Evolutionary conservation across 2,888 invertebrate species (phyloP), one percentile per base, ranked within the genome.

Genomic region (Epirrhoe tristata): DNA sequence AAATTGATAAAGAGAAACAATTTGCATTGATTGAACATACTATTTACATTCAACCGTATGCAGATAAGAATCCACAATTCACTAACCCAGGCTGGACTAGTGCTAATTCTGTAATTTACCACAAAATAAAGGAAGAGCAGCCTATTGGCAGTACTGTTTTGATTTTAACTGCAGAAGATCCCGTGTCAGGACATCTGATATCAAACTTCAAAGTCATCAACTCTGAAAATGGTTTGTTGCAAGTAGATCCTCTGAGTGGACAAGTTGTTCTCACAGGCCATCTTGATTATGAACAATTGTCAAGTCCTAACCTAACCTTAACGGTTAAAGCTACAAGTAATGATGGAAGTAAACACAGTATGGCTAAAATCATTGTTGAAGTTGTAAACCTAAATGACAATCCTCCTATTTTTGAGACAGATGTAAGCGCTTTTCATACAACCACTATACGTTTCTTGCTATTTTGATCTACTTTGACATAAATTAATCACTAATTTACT

Each of bases 331-430:
- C 95, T 0, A 93, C 90, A 0, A 93, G 92, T 67, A 91, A 90
- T 66, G 93, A 93, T 73, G 91, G 90, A 1, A 92, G 86, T 71
- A 94, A 95, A 68, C 94, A 94, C 80, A 95, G 95, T 51, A 94
- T 95, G 59, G 96, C 96, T 0, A 95, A 95, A 70, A 94, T 97
- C 0, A 94, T 95, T 51, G 94, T 97, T 31, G 95, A 95, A 71
- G 95, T 97, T 0, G 93, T 95, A 58, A 97, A 97, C 81, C 94
- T 96, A 0, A 97, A 97, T 80, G 97, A 97, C 78, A 97, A 97
- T 82, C 94, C 94, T 67, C 97, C 97, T 0, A 87, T 93, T 55
- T 97, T 97, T 82, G 94, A 94, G 60, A 94, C 95, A 75, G 93
- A 94, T 73, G 95, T 95, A 83, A 84, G 80, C 76, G 16, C n/a